Conservation (phyloP, 92 coral and sea anemone species). For the Virgularia gustaviana region DNA sequence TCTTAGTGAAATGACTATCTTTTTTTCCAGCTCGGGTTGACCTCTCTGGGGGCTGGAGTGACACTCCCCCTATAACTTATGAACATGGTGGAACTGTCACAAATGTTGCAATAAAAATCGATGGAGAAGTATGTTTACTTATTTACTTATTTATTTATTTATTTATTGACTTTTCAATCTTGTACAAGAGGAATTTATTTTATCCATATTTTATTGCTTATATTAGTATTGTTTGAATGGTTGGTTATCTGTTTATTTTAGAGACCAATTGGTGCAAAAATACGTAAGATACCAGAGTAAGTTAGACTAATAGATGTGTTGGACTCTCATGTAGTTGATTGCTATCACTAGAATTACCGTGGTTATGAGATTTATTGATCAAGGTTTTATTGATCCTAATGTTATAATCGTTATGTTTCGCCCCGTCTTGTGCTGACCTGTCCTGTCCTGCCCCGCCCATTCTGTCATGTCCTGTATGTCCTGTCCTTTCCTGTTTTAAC, state of each 20-base stretch:
- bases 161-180: background rate
- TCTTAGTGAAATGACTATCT: background rate
- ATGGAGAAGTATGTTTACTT: conserved; percentile 62
- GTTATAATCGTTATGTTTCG: no score
- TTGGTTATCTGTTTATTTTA: conserved; percentile 22
- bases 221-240: background rate
- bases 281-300: conserved; percentile 77
- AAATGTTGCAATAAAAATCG: conserved; percentile 76
- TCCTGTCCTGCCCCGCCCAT: no score
- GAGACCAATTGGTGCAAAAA: conserved; percentile 81
- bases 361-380: no score
- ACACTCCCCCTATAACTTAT: conserved; percentile 88
- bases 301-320: no score
- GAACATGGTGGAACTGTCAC: conserved; percentile 79
- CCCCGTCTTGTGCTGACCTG: no score
- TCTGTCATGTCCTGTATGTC: no score
- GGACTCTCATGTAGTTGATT: no score
- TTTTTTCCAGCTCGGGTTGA: conserved; percentile 72
- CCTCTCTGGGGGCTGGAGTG: conserved; percentile 97
- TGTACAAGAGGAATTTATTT: no score
- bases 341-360: no score
- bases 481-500: no score
- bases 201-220: no score
- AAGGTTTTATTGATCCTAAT: no score
- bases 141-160: background rate